These are phyloP conservation scores for Drosophila triauraria DNA, from an alignment of 1,140 invertebrate genomes.

Conservation along the genomic window DNA sequence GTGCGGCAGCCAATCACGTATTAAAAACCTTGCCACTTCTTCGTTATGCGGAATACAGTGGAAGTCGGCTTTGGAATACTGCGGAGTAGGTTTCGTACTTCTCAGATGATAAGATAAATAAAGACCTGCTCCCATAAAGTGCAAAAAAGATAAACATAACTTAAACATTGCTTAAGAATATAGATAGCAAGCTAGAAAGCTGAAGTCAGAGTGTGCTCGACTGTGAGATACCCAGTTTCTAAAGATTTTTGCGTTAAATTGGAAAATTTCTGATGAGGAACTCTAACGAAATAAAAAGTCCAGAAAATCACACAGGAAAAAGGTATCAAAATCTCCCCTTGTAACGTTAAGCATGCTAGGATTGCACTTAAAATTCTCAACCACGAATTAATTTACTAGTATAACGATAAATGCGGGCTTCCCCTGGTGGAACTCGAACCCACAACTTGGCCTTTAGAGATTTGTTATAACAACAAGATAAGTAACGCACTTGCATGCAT, in stretches of 20 bases:
- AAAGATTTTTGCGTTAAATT: not conserved
- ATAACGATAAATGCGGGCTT: no score
- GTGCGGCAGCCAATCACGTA: conserved; percentile 19
- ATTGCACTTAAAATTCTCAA: no score
- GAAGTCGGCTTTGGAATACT: not conserved
- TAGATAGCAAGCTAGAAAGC: not conserved
- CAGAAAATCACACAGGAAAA: no score
- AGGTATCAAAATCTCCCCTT: no score
- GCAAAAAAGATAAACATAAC: conserved; percentile 6
- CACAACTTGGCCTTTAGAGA: no score
- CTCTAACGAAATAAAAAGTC: no score
- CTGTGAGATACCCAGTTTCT: not conserved
- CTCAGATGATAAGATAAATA: not conserved
- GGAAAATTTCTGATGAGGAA: no score
- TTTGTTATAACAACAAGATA: no score
- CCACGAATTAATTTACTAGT: no score
- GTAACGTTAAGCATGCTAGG: no score
- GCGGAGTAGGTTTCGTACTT: not conserved
- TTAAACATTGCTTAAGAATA: not conserved
- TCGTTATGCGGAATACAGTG: conserved; percentile 28
- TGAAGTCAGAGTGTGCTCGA: not conserved
- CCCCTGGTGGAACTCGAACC: no score
- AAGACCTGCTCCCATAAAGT: conserved; percentile 11
- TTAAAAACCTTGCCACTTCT: conserved; percentile 40
- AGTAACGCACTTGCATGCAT: no score